Evolutionary conservation across 2,888 invertebrate genomes (phyloP).

Genomic region (Nephrotoma flavescens): DNA sequence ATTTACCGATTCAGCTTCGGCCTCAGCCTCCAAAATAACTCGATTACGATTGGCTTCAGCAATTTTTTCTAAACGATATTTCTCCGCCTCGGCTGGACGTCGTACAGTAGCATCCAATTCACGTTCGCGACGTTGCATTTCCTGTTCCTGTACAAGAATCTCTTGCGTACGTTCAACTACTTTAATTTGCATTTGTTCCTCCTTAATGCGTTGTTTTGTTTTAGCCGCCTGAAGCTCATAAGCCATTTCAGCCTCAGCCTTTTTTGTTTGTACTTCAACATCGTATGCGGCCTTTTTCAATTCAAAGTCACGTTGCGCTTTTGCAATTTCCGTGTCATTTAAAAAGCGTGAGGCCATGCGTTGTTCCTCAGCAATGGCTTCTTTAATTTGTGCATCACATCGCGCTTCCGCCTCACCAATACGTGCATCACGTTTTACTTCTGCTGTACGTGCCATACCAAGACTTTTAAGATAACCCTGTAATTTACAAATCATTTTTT

Average conservation of each 20-base stretch:
- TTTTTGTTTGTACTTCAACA: constrained; percentile 82
- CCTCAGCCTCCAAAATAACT: constrained; percentile 88
- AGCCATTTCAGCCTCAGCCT: constrained; percentile 84
- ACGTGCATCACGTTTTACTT: constrained; percentile 88
- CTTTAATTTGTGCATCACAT: constrained; percentile 70
- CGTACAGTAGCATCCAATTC: constrained; percentile 87
- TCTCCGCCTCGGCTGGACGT: constrained; percentile 93
- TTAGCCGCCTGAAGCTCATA: constrained; percentile 89
- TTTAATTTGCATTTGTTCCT: constrained; percentile 94
- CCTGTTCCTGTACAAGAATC: constrained; percentile 91
- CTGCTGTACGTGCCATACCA: constrained; percentile 88
- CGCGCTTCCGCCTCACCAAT: constrained; percentile 96
- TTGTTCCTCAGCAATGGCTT: constrained; percentile 93
- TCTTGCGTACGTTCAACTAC: constrained; percentile 86
- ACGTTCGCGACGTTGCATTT: constrained; percentile 78
- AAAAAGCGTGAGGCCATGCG: constrained; percentile 86
- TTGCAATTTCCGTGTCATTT: constrained; percentile 95
- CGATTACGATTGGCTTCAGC: constrained; percentile 85
- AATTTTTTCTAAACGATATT: constrained; percentile 74
- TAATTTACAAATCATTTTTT: constrained; percentile 2
- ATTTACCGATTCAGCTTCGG: constrained; percentile 74
- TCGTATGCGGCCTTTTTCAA: constrained; percentile 95
- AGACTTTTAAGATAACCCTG: constrained; percentile 72
- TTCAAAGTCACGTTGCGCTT: constrained; percentile 92
- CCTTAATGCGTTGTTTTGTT: constrained; percentile 88